These are phyloP conservation scores for Hydropotes inermis DNA, from an alignment of 2,113 vertebrate species.

Conservation along the genomic window DNA sequence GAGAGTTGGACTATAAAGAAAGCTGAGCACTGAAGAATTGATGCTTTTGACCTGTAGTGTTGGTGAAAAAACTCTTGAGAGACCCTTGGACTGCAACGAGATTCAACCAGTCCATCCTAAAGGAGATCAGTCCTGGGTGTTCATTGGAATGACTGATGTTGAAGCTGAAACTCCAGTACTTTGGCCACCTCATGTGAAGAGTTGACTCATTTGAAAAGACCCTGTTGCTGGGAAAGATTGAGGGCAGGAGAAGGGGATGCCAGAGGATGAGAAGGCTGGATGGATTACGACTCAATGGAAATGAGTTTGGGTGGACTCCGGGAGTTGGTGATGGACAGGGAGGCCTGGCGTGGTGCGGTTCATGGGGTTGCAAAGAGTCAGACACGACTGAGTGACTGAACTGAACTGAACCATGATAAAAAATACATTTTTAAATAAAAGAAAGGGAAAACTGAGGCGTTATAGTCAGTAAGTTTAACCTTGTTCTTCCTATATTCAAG, in stretches of 20 bases:
- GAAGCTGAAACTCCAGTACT: background rate
- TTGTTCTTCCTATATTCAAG: background rate
- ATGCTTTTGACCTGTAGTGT: background rate
- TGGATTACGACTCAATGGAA: background rate
- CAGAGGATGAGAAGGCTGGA: background rate
- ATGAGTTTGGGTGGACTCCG: background rate
- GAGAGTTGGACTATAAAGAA: background rate
- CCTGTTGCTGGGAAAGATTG: background rate
- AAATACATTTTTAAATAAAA: background rate
- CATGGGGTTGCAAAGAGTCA: background rate
- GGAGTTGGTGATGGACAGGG: background rate
- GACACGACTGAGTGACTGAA: accelerated
- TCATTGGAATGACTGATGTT: background rate
- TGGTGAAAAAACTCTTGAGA: background rate
- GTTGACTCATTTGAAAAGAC: background rate
- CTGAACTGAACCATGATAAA: background rate
- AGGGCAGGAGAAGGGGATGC: background rate
- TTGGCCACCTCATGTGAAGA: background rate
- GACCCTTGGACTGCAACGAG: background rate
- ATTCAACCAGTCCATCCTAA: background rate
- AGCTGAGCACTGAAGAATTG: background rate
- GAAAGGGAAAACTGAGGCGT: background rate
- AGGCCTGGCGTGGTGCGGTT: background rate
- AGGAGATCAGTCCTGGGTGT: background rate
- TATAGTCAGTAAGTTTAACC: background rate